Evolutionary conservation across 2,797 vertebrate species (phyloP).

Genomic region (Danionella dracula): DNA sequence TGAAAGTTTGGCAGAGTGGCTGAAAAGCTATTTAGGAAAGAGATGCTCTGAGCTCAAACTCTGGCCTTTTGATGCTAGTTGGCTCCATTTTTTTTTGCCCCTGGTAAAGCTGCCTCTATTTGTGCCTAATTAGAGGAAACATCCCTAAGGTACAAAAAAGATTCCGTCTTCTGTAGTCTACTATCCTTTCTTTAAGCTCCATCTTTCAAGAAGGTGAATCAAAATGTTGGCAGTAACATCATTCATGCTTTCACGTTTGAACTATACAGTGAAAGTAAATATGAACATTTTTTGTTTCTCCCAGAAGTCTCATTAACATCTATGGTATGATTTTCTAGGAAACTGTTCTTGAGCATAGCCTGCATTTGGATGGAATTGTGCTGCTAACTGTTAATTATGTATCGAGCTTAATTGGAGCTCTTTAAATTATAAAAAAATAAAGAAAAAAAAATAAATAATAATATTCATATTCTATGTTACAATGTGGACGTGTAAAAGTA

Average conservation of each 20-base stretch:
- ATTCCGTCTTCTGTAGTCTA: conserved; percentile 23
- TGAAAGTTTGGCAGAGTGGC: conserved; percentile 13
- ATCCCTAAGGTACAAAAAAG: conserved; percentile 62
- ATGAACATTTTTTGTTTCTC: neutral
- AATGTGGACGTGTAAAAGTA: too few relatives aligned
- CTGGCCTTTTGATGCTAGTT: conserved; percentile 41
- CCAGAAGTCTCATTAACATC: too few relatives aligned
- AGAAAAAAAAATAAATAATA: too few relatives aligned
- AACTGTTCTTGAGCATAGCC: too few relatives aligned
- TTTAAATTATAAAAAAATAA: too few relatives aligned
- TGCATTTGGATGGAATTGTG: too few relatives aligned
- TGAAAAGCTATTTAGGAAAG: conserved; percentile 16
- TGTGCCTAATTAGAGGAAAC: conserved; percentile 66
- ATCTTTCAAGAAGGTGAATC: neutral
- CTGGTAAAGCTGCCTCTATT: conserved; percentile 59
- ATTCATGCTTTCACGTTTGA: neutral
- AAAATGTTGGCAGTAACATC: neutral
- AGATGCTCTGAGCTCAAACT: conserved; percentile 17
- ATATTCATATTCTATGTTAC: too few relatives aligned
- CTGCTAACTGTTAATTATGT: too few relatives aligned
- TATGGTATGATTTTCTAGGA: too few relatives aligned
- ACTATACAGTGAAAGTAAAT: too few relatives aligned
- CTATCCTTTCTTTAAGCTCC: neutral
- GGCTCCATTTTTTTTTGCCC: conserved; percentile 65
- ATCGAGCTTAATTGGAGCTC: too few relatives aligned